A percentile compares a stretch with the other conserved stretches of the same genome.
These are phyloP conservation scores for Odontophorus gujanensis DNA, from an alignment of 2,113 vertebrate genomes.

Conservation along the genomic window DNA sequence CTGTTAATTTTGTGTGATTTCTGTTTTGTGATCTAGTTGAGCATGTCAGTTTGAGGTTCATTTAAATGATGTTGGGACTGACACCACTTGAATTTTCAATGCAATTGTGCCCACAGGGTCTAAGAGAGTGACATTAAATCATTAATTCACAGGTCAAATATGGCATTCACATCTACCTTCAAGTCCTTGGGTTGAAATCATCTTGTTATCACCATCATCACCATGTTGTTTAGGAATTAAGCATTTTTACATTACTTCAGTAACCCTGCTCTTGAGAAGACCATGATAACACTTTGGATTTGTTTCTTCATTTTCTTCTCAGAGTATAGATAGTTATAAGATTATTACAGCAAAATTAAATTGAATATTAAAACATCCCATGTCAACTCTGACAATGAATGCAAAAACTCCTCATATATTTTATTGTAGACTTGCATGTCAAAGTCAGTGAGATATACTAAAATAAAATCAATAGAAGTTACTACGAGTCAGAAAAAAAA, in stretches of 20 bases:
- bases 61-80: not conserved
- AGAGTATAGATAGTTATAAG: not conserved
- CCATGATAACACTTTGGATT: not conserved
- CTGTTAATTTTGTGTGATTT: constrained; percentile 36
- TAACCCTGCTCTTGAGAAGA: not conserved
- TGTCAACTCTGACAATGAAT: not conserved
- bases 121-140: not conserved
- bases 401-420: not conserved
- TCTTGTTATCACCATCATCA: not conserved
- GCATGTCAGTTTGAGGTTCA: not conserved
- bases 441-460: not conserved
- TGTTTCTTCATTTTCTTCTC: not conserved
- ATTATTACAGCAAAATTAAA: not conserved
- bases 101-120: not conserved
- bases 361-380: not conserved
- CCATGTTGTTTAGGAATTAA: not conserved
- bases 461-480: not conserved
- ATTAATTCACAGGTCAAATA: not conserved
- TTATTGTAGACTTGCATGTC: not conserved
- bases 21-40: constrained; percentile 18
- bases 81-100: constrained; percentile 1
- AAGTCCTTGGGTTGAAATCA: not conserved
- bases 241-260: not conserved
- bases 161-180: not conserved
- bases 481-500: not conserved